These are phyloP conservation scores for Pionites leucogaster DNA, from an alignment of 2,113 vertebrate species.

Conservation along the genomic window DNA sequence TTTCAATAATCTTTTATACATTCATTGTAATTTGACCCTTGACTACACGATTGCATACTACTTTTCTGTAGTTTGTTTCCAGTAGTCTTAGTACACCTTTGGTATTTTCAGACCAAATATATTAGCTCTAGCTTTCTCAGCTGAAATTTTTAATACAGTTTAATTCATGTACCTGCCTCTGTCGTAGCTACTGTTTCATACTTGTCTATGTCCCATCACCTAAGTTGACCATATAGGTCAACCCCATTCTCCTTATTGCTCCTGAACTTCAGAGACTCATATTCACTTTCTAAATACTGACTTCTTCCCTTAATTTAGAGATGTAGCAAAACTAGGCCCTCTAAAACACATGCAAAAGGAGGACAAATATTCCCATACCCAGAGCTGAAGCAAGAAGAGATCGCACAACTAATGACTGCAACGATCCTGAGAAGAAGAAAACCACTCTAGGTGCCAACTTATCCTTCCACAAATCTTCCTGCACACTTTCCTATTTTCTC, in stretches of 20 bases:
- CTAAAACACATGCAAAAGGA: not conserved
- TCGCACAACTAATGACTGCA: not conserved
- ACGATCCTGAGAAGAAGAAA: not conserved
- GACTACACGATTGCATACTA: not conserved
- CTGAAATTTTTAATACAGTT: not conserved
- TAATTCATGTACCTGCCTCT: not conserved
- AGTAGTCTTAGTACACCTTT: not conserved
- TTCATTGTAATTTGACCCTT: not conserved
- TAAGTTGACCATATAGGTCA: not conserved
- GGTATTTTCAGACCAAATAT: not conserved
- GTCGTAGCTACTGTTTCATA: not conserved
- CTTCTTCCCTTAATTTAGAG: not conserved
- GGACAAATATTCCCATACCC: not conserved
- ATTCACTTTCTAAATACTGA: not conserved
- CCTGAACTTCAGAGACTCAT: not conserved
- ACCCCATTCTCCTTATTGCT: not conserved
- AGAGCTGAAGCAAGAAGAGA: not conserved
- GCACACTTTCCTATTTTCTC: not conserved
- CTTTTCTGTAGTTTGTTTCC: not conserved
- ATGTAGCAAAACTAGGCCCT: accelerated
- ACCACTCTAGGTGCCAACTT: not conserved
- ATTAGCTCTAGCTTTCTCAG: not conserved
- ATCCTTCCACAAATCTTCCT: not conserved
- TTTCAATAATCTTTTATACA: not conserved
- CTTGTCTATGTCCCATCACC: not conserved